These are phyloP conservation scores for Phyllopteryx taeniolatus DNA, from an alignment of 2,113 vertebrate species.

Conservation along the genomic window DNA sequence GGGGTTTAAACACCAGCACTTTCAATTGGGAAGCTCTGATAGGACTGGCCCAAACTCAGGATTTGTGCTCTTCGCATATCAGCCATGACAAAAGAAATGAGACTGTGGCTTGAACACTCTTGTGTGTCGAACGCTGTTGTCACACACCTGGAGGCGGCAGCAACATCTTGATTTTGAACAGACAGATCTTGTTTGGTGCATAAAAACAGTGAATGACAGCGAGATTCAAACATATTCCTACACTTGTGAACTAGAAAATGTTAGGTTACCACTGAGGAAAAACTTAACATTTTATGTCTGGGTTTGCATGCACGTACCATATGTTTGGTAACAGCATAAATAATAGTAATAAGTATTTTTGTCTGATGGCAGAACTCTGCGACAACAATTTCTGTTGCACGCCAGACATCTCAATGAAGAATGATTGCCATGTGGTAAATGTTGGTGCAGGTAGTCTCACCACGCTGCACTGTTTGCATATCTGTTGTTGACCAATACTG, in stretches of 20 bases:
- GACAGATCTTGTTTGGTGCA: background rate
- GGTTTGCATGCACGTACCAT: too few relatives aligned
- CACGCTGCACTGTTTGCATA: too few relatives aligned
- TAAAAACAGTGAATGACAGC: background rate
- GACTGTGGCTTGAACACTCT: background rate
- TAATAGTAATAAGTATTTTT: too few relatives aligned
- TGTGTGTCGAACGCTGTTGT: background rate
- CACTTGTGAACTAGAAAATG: background rate
- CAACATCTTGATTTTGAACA: background rate
- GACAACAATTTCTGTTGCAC: too few relatives aligned
- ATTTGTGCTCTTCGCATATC: background rate
- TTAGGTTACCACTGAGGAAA: too few relatives aligned
- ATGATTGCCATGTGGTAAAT: too few relatives aligned
- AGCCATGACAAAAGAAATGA: background rate
- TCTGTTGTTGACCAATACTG: too few relatives aligned
- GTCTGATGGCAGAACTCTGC: too few relatives aligned
- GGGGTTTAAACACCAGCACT: background rate
- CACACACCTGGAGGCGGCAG: background rate
- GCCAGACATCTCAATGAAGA: too few relatives aligned
- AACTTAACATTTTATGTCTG: too few relatives aligned
- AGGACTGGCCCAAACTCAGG: background rate
- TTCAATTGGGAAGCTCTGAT: background rate
- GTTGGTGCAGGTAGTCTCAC: too few relatives aligned
- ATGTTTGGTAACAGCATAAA: too few relatives aligned
- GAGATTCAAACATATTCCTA: background rate